Evolutionary conservation across 2,113 vertebrate genomes (phyloP).

Genomic region (Reinhardtius hippoglossoides): DNA sequence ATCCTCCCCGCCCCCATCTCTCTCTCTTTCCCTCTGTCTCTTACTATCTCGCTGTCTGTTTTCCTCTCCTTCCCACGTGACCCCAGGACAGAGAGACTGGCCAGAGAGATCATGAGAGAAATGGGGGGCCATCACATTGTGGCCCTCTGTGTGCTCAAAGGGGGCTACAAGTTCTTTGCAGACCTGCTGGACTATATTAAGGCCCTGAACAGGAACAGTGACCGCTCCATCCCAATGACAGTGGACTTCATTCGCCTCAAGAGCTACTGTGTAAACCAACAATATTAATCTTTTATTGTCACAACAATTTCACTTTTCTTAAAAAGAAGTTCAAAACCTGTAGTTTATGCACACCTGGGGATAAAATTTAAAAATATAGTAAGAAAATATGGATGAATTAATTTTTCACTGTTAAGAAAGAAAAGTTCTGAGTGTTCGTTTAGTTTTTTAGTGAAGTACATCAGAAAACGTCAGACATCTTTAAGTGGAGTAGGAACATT

Average conservation of each 20-base stretch:
- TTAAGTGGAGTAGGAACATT: too few species aligned
- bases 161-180: constrained; percentile 99
- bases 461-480: too few species aligned
- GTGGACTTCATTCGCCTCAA: constrained; percentile 99
- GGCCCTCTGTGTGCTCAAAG: constrained; percentile 97
- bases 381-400: too few species aligned
- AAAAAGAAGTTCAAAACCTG: too few species aligned
- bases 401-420: too few species aligned
- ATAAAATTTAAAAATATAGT: too few species aligned
- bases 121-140: constrained; percentile 99
- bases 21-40: neutral
- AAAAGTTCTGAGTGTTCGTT: too few species aligned
- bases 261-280: constrained; percentile 93
- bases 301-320: too few species aligned
- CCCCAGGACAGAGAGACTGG: constrained; percentile 93
- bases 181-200: constrained; percentile 99
- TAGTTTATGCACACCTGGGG: too few species aligned
- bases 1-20: neutral
- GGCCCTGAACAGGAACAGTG: constrained; percentile 97
- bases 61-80: constrained; percentile 22
- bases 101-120: constrained; percentile 96
- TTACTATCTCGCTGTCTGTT: too few species aligned
- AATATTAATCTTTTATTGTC: neutral
- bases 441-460: too few species aligned
- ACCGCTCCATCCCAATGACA: constrained; percentile 98